Conservation (phyloP, 2,113 vertebrate genomes). For the Tetraodon nigroviridis region DNA sequence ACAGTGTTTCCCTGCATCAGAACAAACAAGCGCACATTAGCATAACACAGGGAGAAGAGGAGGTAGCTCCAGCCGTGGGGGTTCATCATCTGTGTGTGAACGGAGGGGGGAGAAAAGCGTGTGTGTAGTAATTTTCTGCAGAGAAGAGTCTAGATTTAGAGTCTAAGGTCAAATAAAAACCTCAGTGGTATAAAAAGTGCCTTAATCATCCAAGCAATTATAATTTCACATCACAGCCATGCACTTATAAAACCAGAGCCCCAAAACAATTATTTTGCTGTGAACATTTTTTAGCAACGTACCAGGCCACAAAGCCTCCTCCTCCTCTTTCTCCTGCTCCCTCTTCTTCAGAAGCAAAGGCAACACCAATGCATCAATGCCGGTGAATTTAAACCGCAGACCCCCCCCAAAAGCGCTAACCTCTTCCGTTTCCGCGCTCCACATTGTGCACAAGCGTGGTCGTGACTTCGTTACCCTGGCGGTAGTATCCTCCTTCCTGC, state of each 20-base stretch:
- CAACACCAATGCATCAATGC: slow-evolving; percentile 14
- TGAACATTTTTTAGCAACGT: background rate
- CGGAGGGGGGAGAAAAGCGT: background rate
- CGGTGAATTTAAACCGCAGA: too few relatives aligned
- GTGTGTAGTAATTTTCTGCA: background rate
- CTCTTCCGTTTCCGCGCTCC: slow-evolving; percentile 61
- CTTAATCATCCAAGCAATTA: background rate
- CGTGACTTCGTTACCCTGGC: slow-evolving; percentile 72
- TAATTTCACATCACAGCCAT: background rate
- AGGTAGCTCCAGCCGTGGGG: background rate
- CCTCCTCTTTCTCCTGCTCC: background rate
- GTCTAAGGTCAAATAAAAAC: slow-evolving; percentile 7
- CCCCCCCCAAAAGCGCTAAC: slow-evolving; percentile 52
- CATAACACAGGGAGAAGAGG: background rate
- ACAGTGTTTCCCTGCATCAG: slow-evolving; percentile 36
- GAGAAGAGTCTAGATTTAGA: slow-evolving; percentile 16
- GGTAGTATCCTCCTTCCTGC: slow-evolving; percentile 64
- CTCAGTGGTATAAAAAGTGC: background rate
- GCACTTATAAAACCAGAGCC: slow-evolving; percentile 6
- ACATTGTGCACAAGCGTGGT: slow-evolving; percentile 69
- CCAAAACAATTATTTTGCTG: slow-evolving; percentile 4
- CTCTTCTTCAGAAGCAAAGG: background rate
- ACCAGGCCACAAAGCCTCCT: slow-evolving; percentile 33
- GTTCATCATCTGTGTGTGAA: background rate
- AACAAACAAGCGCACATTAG: slow-evolving; percentile 2